Base-by-base conservation (phyloP, 2,113 vertebrate genomes). In the Sebastes schlegelii region DNA sequence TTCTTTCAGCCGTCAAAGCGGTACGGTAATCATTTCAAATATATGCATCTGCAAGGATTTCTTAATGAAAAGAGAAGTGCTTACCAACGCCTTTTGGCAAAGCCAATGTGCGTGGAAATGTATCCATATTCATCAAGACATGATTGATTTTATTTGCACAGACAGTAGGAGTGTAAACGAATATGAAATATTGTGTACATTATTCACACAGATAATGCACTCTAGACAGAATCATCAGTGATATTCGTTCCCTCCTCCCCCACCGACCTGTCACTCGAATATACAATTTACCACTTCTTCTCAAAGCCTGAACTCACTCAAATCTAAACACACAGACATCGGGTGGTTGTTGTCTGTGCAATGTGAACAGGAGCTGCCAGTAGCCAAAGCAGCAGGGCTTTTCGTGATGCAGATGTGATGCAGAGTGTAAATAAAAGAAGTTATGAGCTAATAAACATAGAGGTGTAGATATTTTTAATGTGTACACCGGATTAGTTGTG, bases 41-140 rank as follows among this genome's bases (percentile, higher is more conserved):
- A 81, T 51, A 68, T 77, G 75, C 92, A 92, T 63, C 72, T 84
- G 83, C 12, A 73, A 64, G 55, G 55, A 62, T 14, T 57, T n/a
- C n/a, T 62, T 46, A 16, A 66, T 70, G 4, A 14, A 60, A 57
- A 62, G 45, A 66, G 17, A 61, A 60, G 3, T 73, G 64, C 10
- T 51, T 72, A 13, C 69, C 10, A 26, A 9, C 0, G 1, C 13
- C 64, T 81, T 76, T 67, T 19, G 40, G 48, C 2, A 55, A 17
- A 23, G 60, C 10, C 49, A 61, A 7, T 45, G 19, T 74, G 48
- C 52, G 9, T 52, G 10, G 43, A 60, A 45, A 66, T 45, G 2
- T 10, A 45, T 45, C 46, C 34, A 62, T 68, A 52, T 52, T 67
- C 34, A 62, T 16, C 11, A n/a, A 17, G 6, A 49, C 34, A 9